Evolutionary conservation across 2,113 vertebrate genomes (phyloP).

Genomic region (Seriola rivoliana): DNA sequence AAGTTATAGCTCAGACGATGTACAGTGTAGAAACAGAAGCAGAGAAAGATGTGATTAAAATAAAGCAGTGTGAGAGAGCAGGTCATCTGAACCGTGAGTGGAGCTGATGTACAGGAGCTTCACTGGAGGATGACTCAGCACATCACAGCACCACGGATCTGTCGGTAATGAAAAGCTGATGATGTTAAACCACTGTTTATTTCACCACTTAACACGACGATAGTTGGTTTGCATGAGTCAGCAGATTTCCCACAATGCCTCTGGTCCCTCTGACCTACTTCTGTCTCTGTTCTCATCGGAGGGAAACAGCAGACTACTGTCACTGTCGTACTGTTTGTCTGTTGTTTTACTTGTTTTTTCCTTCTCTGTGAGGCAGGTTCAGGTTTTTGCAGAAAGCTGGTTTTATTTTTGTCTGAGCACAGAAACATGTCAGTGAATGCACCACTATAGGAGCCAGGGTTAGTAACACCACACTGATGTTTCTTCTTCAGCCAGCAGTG

Average conservation of each 20-base stretch:
- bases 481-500: too few relatives aligned
- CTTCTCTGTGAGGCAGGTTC: background rate
- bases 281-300: background rate
- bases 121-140: background rate
- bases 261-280: background rate
- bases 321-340: background rate
- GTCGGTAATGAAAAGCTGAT: background rate
- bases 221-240: background rate
- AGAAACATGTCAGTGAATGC: too few relatives aligned
- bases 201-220: background rate
- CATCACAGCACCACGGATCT: background rate
- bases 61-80: too few relatives aligned
- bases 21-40: too few relatives aligned
- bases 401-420: background rate
- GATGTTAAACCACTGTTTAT: background rate
- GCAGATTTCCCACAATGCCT: background rate
- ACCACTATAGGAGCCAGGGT: too few relatives aligned
- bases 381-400: too few relatives aligned
- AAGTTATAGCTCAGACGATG: too few relatives aligned
- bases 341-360: background rate
- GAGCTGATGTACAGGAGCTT: background rate
- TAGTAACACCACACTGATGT: too few relatives aligned
- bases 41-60: too few relatives aligned
- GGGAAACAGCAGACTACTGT: background rate
- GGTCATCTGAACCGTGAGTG: too few relatives aligned